Conservation (phyloP, 2,113 vertebrate species). For the Sinocyclocheilus anshuiensis region DNA sequence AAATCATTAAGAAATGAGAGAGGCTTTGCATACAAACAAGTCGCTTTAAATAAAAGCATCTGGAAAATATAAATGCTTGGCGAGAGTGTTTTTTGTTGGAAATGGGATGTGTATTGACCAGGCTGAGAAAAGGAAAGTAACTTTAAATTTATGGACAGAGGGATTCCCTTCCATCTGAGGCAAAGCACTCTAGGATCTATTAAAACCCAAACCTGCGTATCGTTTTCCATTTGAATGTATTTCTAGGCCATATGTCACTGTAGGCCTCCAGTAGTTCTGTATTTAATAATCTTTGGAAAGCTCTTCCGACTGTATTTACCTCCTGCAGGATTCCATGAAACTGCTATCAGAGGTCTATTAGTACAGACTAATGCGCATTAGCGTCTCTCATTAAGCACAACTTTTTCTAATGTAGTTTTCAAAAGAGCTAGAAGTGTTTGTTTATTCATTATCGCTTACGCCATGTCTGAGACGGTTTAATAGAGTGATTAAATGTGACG, state of each 20-base stretch:
- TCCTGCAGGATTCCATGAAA: slow-evolving; percentile 30
- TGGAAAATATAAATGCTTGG: not conserved
- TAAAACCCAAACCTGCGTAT: not conserved
- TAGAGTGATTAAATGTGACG: not conserved
- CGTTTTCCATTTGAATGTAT: not conserved
- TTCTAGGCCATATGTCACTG: slow-evolving; percentile 12
- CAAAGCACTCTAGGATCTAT: slow-evolving; percentile 4
- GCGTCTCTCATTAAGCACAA: slow-evolving; percentile 23
- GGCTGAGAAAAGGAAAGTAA: not conserved
- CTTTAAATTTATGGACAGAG: not conserved
- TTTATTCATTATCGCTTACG: not conserved
- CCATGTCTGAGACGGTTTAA: not conserved
- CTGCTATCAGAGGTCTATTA: slow-evolving; percentile 26
- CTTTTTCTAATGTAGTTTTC: slow-evolving; percentile 25
- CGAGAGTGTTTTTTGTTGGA: not conserved
- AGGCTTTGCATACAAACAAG: not conserved
- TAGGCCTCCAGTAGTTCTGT: not conserved
- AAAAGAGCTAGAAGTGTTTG: slow-evolving; percentile 22
- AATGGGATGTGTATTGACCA: not conserved
- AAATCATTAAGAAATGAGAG: not conserved
- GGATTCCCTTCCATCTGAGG: slow-evolving; percentile 5
- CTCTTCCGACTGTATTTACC: slow-evolving; percentile 21
- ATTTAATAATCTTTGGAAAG: slow-evolving; percentile 28
- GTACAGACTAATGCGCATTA: slow-evolving; percentile 25
- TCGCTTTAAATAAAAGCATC: not conserved